Evolutionary conservation across 2,797 vertebrate genomes (phyloP).

Genomic region (Catharus ustulatus): DNA sequence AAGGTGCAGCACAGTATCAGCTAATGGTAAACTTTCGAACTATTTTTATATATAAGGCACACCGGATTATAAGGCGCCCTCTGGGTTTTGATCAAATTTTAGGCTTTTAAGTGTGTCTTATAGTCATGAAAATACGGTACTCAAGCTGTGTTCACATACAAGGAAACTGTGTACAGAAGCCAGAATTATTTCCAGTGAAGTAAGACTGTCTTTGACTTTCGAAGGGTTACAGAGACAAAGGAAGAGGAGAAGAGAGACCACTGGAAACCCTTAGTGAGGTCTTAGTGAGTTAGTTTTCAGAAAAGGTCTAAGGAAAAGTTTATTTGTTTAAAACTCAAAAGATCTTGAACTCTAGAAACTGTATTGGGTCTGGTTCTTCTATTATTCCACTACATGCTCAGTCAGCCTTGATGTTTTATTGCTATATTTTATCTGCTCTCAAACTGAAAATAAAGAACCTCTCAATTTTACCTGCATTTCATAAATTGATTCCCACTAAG

Average conservation of each 20-base stretch:
- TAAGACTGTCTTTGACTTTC: neutral
- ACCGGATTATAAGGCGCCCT: too few relatives aligned
- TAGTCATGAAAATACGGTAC: too few relatives aligned
- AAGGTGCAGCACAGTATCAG: too few relatives aligned
- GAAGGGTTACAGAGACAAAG: neutral
- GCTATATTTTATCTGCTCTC: neutral
- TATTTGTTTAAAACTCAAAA: neutral
- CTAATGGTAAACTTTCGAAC: too few relatives aligned
- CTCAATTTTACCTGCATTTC: neutral
- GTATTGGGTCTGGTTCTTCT: neutral
- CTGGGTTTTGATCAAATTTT: too few relatives aligned
- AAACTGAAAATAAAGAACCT: neutral
- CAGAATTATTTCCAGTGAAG: neutral
- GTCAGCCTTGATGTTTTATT: neutral
- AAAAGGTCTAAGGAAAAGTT: neutral
- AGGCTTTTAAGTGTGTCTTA: too few relatives aligned
- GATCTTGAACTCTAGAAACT: neutral
- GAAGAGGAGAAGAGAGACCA: neutral
- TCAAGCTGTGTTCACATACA: neutral
- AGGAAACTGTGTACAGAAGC: neutral
- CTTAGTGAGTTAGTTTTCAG: neutral
- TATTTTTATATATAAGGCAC: too few relatives aligned
- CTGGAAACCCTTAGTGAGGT: neutral
- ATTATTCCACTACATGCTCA: neutral
- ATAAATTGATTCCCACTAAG: neutral